Evolutionary conservation across 2,113 vertebrate genomes (phyloP).

Genomic region (Pterocles burchelli): DNA sequence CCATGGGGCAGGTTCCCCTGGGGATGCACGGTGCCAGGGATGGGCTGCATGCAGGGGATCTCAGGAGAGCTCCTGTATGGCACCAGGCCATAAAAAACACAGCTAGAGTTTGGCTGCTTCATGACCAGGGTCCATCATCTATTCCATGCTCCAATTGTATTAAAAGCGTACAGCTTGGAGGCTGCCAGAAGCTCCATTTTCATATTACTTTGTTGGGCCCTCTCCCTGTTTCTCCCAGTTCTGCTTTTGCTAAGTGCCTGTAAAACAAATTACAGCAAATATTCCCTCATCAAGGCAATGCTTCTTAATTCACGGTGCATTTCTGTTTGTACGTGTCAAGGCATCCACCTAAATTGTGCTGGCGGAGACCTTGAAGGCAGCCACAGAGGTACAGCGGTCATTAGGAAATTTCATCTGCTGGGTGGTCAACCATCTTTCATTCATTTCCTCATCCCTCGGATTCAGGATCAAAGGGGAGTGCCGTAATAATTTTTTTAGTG

Average conservation of each 20-base stretch:
- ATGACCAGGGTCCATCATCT: background rate
- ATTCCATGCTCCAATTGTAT: background rate
- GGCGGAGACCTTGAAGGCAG: background rate
- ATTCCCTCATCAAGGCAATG: background rate
- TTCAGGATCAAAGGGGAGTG: background rate
- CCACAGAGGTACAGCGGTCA: background rate
- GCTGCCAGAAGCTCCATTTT: constrained; percentile 20
- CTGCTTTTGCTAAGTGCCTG: constrained; percentile 15
- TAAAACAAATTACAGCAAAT: constrained; percentile 27
- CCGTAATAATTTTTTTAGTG: background rate
- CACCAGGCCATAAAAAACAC: background rate
- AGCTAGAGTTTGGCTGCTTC: background rate
- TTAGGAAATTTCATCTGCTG: background rate
- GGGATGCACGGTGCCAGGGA: background rate
- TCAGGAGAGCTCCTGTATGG: accelerated
- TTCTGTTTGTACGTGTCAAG: background rate
- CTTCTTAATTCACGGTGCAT: background rate
- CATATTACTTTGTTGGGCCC: background rate
- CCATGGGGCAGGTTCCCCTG: background rate
- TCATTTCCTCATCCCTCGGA: background rate
- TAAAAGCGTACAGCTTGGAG: background rate
- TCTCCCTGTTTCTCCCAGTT: background rate
- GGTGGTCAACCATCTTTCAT: background rate
- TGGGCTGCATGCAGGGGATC: background rate
- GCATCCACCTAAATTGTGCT: background rate